phyloP scores from a whole-genome alignment of 2,888 invertebrate species.

The Rotaria sp. region DNA sequence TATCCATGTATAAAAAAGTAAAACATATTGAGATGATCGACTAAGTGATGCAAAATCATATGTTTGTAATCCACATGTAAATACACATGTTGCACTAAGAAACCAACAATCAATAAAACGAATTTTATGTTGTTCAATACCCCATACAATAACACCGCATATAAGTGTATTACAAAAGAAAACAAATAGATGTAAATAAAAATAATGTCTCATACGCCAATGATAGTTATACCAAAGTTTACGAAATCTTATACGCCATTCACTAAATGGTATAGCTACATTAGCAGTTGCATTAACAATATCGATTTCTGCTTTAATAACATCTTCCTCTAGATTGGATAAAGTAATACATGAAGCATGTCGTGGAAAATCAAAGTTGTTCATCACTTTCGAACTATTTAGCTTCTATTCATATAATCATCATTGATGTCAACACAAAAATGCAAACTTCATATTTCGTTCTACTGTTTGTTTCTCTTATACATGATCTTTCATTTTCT shows the following conservation, averaged over 20 bases:
- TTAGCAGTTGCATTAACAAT: not conserved
- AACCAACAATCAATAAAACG: conserved; percentile 10
- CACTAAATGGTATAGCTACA: not conserved
- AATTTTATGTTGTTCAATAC: not conserved
- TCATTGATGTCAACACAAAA: not conserved
- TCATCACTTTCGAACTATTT: not conserved
- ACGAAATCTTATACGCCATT: not conserved
- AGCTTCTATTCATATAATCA: not conserved
- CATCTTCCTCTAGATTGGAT: not conserved
- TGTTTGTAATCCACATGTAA: not conserved
- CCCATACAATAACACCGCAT: conserved; percentile 6
- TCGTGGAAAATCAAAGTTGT: not conserved
- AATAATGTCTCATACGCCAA: conserved; percentile 22
- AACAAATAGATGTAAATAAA: not conserved
- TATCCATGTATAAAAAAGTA: conserved; percentile 16
- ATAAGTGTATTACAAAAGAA: conserved; percentile 24
- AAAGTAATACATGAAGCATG: not conserved
- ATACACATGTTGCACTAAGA: conserved; percentile 14
- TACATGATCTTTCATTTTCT: not conserved
- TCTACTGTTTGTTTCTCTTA: not conserved
- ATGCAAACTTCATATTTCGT: not conserved
- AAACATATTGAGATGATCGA: not conserved
- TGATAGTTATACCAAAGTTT: not conserved
- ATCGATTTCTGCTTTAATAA: not conserved
- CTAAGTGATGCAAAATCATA: not conserved